phyloP scores from a whole-genome alignment of 1,140 invertebrate genomes.

The Stegodyphus mimosarum region DNA sequence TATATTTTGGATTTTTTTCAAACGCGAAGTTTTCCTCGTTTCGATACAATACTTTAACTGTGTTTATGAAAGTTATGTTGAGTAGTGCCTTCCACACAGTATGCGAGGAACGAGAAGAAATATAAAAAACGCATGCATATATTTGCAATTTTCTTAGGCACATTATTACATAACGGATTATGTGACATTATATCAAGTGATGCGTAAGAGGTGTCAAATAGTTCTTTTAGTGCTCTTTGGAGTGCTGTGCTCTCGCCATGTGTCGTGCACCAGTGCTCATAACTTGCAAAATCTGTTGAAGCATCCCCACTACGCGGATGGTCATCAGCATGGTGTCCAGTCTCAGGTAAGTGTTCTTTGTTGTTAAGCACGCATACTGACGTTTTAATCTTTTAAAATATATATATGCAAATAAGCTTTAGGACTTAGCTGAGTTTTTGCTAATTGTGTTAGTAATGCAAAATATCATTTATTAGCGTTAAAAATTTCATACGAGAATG shows the following conservation, averaged over 20 bases:
- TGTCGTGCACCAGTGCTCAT: conserved; percentile 38
- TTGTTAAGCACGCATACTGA: no score
- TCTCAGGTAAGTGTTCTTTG: conserved; percentile 30
- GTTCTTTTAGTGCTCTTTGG: conserved; percentile 12
- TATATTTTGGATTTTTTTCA: no score
- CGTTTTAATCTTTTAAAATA: no score
- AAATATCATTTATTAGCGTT: no score
- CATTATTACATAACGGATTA: conserved; percentile 21
- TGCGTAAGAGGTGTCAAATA: neutral
- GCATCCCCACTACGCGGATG: conserved; percentile 45
- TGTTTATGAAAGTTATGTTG: neutral
- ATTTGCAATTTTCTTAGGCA: neutral
- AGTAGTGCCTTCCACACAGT: neutral
- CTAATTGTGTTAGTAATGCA: no score
- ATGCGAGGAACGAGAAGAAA: neutral
- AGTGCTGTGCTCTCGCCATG: neutral
- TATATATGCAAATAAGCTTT: no score
- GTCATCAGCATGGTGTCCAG: conserved; percentile 32
- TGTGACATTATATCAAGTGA: conserved; percentile 14
- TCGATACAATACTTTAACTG: no score
- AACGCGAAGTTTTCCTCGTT: no score
- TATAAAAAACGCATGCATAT: neutral
- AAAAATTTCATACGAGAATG: no score
- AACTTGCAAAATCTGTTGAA: conserved; percentile 46
- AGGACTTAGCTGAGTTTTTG: no score